A percentile compares a stretch with the other conserved stretches of the same genome.
phyloP scores from a whole-genome alignment of 2,113 vertebrate genomes.

The Chaetura pelagica region DNA sequence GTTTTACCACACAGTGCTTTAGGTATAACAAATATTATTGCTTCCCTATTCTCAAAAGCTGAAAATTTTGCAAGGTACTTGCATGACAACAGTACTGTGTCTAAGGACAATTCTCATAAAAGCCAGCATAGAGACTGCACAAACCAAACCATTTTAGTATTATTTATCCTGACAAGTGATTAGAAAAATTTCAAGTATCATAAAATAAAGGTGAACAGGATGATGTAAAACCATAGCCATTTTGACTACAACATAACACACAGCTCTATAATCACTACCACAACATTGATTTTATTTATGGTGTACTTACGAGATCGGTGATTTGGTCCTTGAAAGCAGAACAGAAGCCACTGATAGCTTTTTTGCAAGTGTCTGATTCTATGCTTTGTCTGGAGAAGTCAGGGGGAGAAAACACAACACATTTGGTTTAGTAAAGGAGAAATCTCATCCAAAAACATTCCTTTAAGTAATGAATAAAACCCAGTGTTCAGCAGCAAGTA shows the following conservation, averaged over 20 bases:
- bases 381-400: conserved; percentile 76
- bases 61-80: not conserved
- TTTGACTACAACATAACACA: not conserved
- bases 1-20: not conserved
- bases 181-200: not conserved
- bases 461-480: not conserved
- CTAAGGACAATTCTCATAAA: not conserved
- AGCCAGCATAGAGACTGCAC: not conserved
- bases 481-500: not conserved
- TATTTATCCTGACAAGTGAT: not conserved
- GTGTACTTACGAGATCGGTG: conserved; percentile 78
- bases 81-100: not conserved
- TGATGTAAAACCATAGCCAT: not conserved
- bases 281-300: not conserved
- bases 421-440: not conserved
- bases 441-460: not conserved
- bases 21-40: not conserved
- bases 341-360: conserved; percentile 77
- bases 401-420: not conserved
- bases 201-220: not conserved
- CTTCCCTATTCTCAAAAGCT: not conserved
- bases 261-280: not conserved
- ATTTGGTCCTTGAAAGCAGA: conserved; percentile 81
- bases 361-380: conserved; percentile 71
- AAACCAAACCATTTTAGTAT: not conserved